phyloP scores from a whole-genome alignment of 2,797 vertebrate species.

The Phataginus tricuspis region DNA sequence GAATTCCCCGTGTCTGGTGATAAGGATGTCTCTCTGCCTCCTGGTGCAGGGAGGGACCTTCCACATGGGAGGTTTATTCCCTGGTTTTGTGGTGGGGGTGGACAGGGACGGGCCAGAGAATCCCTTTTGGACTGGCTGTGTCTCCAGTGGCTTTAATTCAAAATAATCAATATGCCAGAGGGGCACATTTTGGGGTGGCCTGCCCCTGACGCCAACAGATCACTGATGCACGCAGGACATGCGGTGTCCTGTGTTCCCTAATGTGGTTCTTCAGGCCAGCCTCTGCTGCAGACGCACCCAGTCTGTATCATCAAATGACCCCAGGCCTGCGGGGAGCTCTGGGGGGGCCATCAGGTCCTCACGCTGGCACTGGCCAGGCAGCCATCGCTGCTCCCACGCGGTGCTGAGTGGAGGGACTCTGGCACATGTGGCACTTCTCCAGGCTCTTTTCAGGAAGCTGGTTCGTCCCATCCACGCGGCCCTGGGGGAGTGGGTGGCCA shows the following conservation, averaged over 20 bases:
- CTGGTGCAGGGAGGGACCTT: no score
- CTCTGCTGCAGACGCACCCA: not conserved
- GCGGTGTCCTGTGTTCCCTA: not conserved
- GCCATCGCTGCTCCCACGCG: no score
- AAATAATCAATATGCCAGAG: no score
- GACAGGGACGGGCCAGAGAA: no score
- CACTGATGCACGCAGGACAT: not conserved
- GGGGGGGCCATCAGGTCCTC: not conserved
- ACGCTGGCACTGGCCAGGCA: fast-evolving
- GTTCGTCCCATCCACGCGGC: not conserved
- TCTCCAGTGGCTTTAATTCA: no score
- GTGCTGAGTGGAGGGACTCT: not conserved
- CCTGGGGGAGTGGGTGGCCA: fast-evolving
- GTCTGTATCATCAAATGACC: not conserved
- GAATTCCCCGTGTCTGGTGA: no score
- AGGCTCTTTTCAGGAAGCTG: not conserved
- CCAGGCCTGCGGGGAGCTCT: fast-evolving
- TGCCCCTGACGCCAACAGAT: no score
- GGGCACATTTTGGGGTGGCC: no score
- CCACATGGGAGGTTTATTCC: no score
- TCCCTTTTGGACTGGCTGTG: no score
- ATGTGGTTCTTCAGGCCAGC: not conserved
- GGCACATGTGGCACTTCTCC: not conserved
- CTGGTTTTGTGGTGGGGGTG: no score
- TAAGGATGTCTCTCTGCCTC: no score